Base-by-base conservation (phyloP, 2,113 vertebrate species). In the Oreotrochilus melanogaster region DNA sequence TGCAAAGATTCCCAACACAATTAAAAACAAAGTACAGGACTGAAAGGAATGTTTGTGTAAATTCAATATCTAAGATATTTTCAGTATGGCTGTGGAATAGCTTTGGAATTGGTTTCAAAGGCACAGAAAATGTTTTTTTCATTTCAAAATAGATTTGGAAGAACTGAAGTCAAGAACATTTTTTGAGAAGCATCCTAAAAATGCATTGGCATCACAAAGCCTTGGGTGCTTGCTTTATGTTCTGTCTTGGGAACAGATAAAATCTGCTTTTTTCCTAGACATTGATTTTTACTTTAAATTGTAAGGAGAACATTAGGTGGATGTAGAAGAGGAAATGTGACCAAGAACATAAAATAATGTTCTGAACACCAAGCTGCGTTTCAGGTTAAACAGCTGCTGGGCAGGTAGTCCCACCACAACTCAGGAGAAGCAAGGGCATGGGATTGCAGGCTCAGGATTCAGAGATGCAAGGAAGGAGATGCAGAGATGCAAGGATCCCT, bases 81-180 rank as follows among this genome's bases (percentile, higher is more conserved):
- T 84, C 91, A 81, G 57, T 45, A 47, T 51, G 67, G 47, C 11
- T 86, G 69, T 58, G 47, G 61, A 93, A 86, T 22, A 84, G 86
- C 65, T 93, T 92, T 74, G 88, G 83, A 96, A 74, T 74, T 11
- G 8, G 47, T 97, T 97, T 95, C 92, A 95, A 95, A 95, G 83
- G 69, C 91, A 74, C 70, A 81, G 45, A 65, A 95, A 95, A 86
- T 75, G 53, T n/a, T 86, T 92, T 95, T 93, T 53, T 81, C 91
- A 96, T 95, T 93, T 78, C 73, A 89, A 93, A 96, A 91, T 16
- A 89, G 80, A 89, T 95, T 81, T 71, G 43, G 51, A 94, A 93
- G 91, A 45, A 89, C 13, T 64, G 94, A 94, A 92, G 81, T 89
- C 91, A 89, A 95, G 85, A 70, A 58, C 35, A 27, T 60, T 35